phyloP scores from a whole-genome alignment of 2,113 vertebrate species.

The Nothoprocta pentlandii region DNA sequence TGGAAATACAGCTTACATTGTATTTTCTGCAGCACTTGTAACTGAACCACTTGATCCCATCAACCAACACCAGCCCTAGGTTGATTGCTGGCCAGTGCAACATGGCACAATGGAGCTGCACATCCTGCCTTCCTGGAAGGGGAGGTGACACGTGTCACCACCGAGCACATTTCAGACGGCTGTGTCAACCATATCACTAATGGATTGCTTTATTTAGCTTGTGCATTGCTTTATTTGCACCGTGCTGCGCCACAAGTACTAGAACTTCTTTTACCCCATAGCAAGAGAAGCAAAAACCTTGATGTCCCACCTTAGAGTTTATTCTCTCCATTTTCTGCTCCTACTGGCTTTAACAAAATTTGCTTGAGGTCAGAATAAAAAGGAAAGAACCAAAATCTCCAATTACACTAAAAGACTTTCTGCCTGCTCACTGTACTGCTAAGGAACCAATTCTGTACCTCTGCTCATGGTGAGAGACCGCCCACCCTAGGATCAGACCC shows the following conservation, averaged over 20 bases:
- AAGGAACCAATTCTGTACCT: neutral
- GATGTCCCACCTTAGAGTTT: neutral
- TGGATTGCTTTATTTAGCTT: neutral
- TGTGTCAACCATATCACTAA: neutral
- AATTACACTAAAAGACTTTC: neutral
- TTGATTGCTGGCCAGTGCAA: neutral
- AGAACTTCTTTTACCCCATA: neutral
- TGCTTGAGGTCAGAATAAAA: neutral
- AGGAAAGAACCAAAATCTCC: rapidly evolving
- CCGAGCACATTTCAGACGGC: neutral
- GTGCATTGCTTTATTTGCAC: neutral
- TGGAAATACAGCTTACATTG: neutral
- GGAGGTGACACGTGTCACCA: neutral
- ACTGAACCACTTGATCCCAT: neutral
- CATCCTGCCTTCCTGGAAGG: neutral
- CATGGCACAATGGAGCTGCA: neutral
- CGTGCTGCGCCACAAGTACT: neutral
- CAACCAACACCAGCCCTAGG: neutral
- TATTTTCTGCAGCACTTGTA: neutral
- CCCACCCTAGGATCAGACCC: neutral
- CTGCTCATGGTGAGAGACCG: neutral
- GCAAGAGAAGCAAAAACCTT: neutral
- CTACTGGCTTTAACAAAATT: neutral
- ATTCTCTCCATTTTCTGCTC: neutral
- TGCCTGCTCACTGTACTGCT: neutral